Evolutionary conservation across 2,797 vertebrate genomes (phyloP), one percentile per base, ranked within the genome.

Genomic region (Dallia pectoralis): DNA sequence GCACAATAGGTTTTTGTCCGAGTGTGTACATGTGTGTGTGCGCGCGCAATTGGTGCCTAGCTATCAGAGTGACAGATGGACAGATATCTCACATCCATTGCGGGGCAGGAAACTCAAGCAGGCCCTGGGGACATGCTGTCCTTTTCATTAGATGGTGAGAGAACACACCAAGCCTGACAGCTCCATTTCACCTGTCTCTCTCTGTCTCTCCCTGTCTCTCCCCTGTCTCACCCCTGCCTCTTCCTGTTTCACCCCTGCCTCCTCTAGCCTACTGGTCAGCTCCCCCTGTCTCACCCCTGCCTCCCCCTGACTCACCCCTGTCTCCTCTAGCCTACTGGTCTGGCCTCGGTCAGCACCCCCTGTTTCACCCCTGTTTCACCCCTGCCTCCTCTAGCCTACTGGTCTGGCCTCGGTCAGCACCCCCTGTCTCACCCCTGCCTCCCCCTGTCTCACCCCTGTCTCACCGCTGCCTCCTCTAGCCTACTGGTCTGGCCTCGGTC

Each of bases 1-100:
- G 19, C 61, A 32, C 15, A 18, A 12, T 12, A 44, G 40, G 40
- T 44, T 44, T 44, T 44, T 9, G 3, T 2, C 40, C 40, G 9
- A 6, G 40, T 14, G 72, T 77, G 74, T 70, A 69, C 61, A 68
- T 62, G 72, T 69, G 73, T 47, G 63, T 71, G 69, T 63, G 64
- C n/a, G n/a, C n/a, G n/a, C n/a, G n/a, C n/a, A n/a, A 49, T 63
- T 48, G 25, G 69, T 68, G 85, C 86, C 80, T 72, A 73, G 69
- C 80, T 72, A 73, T 67, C 59, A 70, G 82, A 74, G 86, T 88
- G 89, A 89, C 91, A 92, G 91, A 91, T 89, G 85, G 88, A 92
- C 90, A 91, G 91, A 93, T 93, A 90, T 86, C 89, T 89, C 87
- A 81, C 87, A 87, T 91, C 86, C 86, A 79, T 85, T 85, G 86